Conservation (phyloP, 2,888 invertebrate species). For the Chloromyia formosa region DNA sequence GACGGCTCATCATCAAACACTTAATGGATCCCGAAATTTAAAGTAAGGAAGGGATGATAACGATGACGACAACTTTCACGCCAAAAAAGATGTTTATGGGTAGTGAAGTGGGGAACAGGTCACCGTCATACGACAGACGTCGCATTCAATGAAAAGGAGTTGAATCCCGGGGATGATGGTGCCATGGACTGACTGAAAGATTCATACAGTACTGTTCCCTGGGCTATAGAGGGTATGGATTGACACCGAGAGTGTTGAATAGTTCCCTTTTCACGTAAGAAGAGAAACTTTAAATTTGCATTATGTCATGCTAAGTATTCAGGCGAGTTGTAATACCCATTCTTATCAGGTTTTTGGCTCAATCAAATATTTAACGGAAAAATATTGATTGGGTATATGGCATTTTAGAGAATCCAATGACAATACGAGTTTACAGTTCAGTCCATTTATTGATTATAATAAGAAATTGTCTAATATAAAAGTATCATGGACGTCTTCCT, state of each 20-base stretch:
- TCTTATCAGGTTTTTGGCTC: no score
- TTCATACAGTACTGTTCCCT: not conserved
- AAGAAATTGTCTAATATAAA: no score
- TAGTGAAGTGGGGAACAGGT: conserved; percentile 21
- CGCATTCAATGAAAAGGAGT: conserved; percentile 34
- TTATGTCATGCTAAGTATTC: not conserved
- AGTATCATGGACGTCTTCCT: no score
- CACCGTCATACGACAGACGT: conserved; percentile 32
- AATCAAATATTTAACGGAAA: no score
- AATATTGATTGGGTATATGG: no score
- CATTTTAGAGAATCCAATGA: no score
- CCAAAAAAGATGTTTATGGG: conserved; percentile 26
- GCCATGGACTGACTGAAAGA: conserved; percentile 12
- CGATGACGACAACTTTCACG: conserved; percentile 13
- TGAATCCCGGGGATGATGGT: not conserved
- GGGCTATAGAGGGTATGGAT: not conserved
- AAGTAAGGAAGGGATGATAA: conserved; percentile 25
- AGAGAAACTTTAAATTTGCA: not conserved
- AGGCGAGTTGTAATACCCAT: not conserved
- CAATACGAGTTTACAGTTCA: no score
- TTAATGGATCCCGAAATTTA: conserved; percentile 42
- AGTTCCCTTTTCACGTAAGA: not conserved
- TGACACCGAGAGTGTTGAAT: not conserved
- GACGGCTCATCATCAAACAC: conserved; percentile 39
- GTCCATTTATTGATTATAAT: no score